Base-by-base conservation (phyloP, 2,113 vertebrate species). In the Hippoglossus stenolepis region DNA sequence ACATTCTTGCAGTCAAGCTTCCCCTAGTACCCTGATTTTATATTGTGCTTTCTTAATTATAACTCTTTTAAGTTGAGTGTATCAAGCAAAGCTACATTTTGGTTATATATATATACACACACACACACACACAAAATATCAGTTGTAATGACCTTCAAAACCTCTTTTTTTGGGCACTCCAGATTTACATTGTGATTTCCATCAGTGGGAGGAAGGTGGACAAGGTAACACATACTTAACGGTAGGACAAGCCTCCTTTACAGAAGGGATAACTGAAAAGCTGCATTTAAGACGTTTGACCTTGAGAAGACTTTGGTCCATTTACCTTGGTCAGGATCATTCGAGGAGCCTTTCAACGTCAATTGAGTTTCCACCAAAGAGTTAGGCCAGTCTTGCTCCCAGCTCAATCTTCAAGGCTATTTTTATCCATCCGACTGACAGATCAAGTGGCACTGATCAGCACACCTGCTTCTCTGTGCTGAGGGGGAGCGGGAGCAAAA, bases 381-480 rank as follows among this genome's bases (percentile, higher is more conserved):
- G 75, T 85, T 83, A 28, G 80, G 65, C 35, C 38, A 88, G 79
- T 82, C 63, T 73, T 35, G 51, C 81, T 87, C 87, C 92, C 84
- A 59, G 80, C 84, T 91, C 89, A 90, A 89, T 91, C 90, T 87
- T 80, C 80, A 66, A 73, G 63, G 84, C 90, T 94, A 93, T 94
- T 94, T 95, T 91, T 92, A 85, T 85, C 86, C 89, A 65, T 90
- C 76, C 82, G 63, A 92, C 90, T 90, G 90, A 93, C 84, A 86
- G 90, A 93, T 94, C 93, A 91, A 87, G 90, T 91, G 86, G 81
- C 85, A 80, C 82, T 90, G 92, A 91, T 93, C 90, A 89, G 89
- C 86, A 88, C 90, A 93, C 90, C 89, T 93, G 89, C 87, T 88
- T 87, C 85, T 85, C 68, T 70, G 87, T 81, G 87, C 90, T 82